Evolutionary conservation across 2,888 invertebrate genomes (phyloP), one percentile per base, ranked within the genome.

Genomic region (Pristionchus entomophagus): DNA sequence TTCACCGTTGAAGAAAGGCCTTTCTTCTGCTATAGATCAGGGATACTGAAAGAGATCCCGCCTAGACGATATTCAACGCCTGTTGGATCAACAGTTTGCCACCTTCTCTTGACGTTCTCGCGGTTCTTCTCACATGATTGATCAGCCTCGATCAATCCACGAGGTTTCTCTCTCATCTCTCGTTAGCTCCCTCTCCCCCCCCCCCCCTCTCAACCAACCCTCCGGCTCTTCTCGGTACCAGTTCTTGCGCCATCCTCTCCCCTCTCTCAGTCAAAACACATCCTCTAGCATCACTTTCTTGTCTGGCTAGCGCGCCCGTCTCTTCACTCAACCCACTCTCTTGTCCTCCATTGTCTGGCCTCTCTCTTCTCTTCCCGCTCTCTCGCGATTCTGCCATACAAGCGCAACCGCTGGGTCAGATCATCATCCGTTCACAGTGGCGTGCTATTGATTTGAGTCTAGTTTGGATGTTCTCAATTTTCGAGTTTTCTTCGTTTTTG

Each of bases 141-240:
- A 62, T 62, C 62, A 62, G 62, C 62, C 62, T 32, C 26, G n/a
- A n/a, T n/a, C n/a, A n/a, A n/a, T n/a, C n/a, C n/a, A n/a, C n/a
- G n/a, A n/a, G n/a, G n/a, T n/a, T n/a, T n/a, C n/a, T n/a, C n/a
- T n/a, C n/a, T n/a, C n/a, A n/a, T n/a, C n/a, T n/a, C n/a, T n/a
- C n/a, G n/a, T n/a, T n/a, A n/a, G n/a, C n/a, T 22, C 38, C 38
- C n/a, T 41, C 69, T 19, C 69, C n/a, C 29, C 38, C 29, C 62
- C 14, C 6, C 45, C n/a, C 56, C 19, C 56, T 56, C 17, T n/a
- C 56, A 56, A 41, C 19, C 22, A 69, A 29, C 69, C 69, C 69
- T 69, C 69, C 19, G n/a, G 69, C 69, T 19, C 69, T 38, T 22
- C 69, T 69, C 38, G 38, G 38, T 69, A 69, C 69, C 69, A 69